These are phyloP conservation scores for Charina bottae DNA, from an alignment of 2,113 vertebrate species.

Conservation along the genomic window DNA sequence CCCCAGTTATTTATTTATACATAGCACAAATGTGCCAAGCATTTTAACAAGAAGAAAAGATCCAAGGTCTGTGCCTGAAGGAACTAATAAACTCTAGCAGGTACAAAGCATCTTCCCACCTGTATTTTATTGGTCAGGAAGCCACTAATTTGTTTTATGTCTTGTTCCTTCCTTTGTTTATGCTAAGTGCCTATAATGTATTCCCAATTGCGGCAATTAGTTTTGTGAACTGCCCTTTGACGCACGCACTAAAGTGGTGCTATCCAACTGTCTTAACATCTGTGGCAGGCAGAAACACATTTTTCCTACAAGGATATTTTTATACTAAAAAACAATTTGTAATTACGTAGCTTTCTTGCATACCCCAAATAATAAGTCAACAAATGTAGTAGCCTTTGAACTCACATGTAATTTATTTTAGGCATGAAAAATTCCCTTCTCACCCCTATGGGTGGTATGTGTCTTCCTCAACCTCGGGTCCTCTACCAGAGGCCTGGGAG, in stretches of 20 bases:
- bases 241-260: slow-evolving; percentile 14
- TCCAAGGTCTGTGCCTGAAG: not conserved
- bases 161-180: slow-evolving; percentile 25
- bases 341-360: slow-evolving; percentile 28
- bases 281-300: not conserved
- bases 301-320: not conserved
- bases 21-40: not conserved
- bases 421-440: too few species aligned
- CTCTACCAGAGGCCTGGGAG: too few species aligned
- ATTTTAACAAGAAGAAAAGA: not conserved
- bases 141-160: not conserved
- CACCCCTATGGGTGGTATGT: too few species aligned
- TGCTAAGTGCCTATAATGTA: slow-evolving; percentile 9
- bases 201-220: not conserved
- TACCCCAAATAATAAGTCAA: not conserved
- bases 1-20: slow-evolving; percentile 1
- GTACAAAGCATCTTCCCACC: not conserved
- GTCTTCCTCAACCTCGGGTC: too few species aligned
- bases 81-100: not conserved
- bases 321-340: not conserved
- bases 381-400: slow-evolving; percentile 13
- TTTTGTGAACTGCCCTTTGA: slow-evolving; percentile 31
- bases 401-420: slow-evolving; percentile 16
- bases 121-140: slow-evolving; percentile 17
- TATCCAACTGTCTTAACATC: slow-evolving; percentile 19